These are phyloP conservation scores for Rambutsinella grinnellia DNA, from an alignment of 2,888 invertebrate species.

Conservation along the genomic window DNA sequence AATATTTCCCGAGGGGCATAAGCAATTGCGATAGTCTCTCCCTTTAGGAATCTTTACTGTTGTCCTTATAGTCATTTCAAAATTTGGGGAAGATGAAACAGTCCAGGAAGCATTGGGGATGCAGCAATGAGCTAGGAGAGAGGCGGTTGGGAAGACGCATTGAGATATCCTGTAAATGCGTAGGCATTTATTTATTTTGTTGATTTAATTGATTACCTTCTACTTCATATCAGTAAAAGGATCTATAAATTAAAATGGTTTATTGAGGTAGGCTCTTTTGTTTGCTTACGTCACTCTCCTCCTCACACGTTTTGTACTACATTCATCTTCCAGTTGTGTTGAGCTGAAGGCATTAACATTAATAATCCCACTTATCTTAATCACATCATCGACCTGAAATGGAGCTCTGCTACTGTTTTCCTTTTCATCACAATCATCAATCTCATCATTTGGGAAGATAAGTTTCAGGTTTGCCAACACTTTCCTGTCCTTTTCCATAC, in stretches of 20 bases:
- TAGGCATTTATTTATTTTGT: too few species aligned
- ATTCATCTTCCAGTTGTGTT: constrained; percentile 58
- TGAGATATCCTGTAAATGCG: constrained; percentile 52
- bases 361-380: constrained; percentile 55
- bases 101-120: constrained; percentile 59
- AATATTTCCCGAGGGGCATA: constrained; percentile 59
- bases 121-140: constrained; percentile 54
- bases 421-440: constrained; percentile 6
- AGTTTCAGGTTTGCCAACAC: constrained; percentile 49
- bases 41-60: constrained; percentile 49
- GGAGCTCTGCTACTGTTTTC: background rate
- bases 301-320: constrained; percentile 33
- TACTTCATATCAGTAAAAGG: too few species aligned
- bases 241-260: too few species aligned
- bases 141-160: constrained; percentile 56
- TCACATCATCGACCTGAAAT: constrained; percentile 44
- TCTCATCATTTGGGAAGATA: constrained; percentile 20
- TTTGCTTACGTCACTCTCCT: constrained; percentile 53
- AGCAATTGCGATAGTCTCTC: constrained; percentile 57
- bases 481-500: constrained; percentile 54
- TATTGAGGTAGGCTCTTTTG: background rate
- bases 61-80: constrained; percentile 57
- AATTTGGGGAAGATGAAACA: constrained; percentile 54
- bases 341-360: constrained; percentile 62
- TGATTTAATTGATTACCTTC: too few species aligned